Conservation (phyloP, 2,797 vertebrate species). For the Nasua narica region DNA sequence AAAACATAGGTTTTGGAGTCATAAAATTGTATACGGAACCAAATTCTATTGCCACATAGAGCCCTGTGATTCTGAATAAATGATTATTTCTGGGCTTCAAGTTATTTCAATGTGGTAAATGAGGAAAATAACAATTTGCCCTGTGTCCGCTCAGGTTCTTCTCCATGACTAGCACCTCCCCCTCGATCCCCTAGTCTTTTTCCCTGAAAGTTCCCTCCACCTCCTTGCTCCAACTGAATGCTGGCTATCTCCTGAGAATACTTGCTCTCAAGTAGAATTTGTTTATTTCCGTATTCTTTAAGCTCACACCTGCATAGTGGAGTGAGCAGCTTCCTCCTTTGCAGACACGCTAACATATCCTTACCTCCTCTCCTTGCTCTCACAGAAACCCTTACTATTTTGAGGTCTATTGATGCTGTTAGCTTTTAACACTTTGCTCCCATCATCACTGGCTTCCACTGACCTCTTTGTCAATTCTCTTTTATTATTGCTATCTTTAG, state of each 20-base stretch:
- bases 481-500: background rate
- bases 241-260: background rate
- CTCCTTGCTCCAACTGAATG: background rate
- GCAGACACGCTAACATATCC: accelerated
- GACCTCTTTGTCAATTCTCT: background rate
- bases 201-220: background rate
- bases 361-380: background rate
- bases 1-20: background rate
- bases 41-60: background rate
- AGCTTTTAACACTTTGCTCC: background rate
- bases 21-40: background rate
- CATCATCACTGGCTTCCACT: background rate
- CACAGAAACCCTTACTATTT: background rate
- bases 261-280: background rate
- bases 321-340: background rate
- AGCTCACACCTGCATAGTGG: background rate
- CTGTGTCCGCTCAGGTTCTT: background rate
- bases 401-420: background rate
- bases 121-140: background rate
- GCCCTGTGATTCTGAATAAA: background rate
- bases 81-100: background rate
- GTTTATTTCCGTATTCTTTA: background rate
- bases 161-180: background rate
- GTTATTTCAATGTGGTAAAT: background rate
- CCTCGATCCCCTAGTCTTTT: background rate